Evolutionary conservation across 2,888 invertebrate genomes (phyloP).

Genomic region (Tetramorium bicarinatum): DNA sequence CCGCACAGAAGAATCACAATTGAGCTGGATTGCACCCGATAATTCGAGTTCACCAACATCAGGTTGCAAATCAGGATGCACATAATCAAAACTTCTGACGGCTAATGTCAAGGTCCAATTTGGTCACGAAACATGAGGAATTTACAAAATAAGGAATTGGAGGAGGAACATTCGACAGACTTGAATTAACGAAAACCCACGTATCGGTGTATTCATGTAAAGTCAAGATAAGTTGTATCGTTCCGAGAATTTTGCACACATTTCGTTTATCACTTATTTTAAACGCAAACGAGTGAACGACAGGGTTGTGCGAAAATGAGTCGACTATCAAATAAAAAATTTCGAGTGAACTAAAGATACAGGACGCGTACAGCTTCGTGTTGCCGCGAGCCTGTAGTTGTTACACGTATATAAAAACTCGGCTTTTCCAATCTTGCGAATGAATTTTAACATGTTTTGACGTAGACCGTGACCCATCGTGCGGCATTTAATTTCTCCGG

Average conservation of each 20-base stretch:
- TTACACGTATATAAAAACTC: neutral
- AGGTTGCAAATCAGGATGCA: neutral
- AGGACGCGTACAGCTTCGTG: neutral
- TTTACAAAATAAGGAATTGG: neutral
- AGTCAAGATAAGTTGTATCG: neutral
- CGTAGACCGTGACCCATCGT: neutral
- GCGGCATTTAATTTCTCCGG: neutral
- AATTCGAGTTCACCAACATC: neutral
- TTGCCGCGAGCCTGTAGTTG: neutral
- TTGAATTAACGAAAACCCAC: neutral
- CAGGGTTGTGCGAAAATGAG: neutral
- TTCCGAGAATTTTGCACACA: neutral
- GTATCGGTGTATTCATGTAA: neutral
- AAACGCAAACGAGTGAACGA: neutral
- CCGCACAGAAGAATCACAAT: neutral
- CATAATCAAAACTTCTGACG: neutral
- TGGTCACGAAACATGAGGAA: neutral
- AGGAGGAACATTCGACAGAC: neutral
- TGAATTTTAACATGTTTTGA: neutral
- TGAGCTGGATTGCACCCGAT: neutral
- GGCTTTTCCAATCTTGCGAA: neutral
- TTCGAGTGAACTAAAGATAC: neutral
- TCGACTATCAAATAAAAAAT: neutral
- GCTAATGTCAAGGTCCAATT: neutral
- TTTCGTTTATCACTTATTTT: slow-evolving; percentile 4